Percentiles rank a stretch among this genome's conserved stretches.
Evolutionary conservation across 1,140 invertebrate genomes (phyloP).

Genomic region (Camponotus vicinus): DNA sequence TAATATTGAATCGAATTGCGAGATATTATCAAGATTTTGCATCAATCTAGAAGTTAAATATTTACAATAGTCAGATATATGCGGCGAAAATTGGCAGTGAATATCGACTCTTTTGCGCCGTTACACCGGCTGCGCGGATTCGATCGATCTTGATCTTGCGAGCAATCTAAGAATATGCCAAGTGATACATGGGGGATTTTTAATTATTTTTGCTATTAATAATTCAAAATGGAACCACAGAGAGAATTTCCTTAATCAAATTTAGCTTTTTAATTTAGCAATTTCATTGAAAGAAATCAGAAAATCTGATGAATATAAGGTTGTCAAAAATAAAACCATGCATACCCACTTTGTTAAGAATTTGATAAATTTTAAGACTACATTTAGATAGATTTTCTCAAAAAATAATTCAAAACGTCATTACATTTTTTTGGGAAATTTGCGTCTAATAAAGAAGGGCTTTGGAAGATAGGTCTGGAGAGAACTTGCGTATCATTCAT

Average conservation of each 20-base stretch:
- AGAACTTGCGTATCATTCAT: not conserved
- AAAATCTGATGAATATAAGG: not conserved
- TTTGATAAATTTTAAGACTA: not conserved
- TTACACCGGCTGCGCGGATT: not conserved
- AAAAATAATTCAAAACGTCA: not conserved
- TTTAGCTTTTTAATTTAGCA: not conserved
- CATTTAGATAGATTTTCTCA: not conserved
- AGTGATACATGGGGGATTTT: not conserved
- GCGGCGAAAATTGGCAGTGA: constrained; percentile 60
- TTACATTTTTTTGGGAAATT: not conserved
- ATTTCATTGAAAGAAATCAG: not conserved
- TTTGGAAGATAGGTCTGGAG: not conserved
- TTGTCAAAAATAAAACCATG: not conserved
- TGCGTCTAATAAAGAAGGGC: not conserved
- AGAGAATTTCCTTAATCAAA: constrained; percentile 23
- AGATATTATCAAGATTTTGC: constrained; percentile 43
- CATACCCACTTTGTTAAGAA: not conserved
- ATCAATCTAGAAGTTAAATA: constrained; percentile 31
- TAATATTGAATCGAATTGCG: constrained; percentile 27
- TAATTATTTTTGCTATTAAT: not conserved
- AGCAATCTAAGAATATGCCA: constrained; percentile 25
- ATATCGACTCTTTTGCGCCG: constrained; percentile 53
- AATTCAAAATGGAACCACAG: not conserved
- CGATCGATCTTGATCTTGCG: constrained; percentile 32
- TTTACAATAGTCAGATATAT: constrained; percentile 22